Conservation (phyloP, 35 echinoderm and acorn worm genomes). For the Ophiothrix spiculata region DNA sequence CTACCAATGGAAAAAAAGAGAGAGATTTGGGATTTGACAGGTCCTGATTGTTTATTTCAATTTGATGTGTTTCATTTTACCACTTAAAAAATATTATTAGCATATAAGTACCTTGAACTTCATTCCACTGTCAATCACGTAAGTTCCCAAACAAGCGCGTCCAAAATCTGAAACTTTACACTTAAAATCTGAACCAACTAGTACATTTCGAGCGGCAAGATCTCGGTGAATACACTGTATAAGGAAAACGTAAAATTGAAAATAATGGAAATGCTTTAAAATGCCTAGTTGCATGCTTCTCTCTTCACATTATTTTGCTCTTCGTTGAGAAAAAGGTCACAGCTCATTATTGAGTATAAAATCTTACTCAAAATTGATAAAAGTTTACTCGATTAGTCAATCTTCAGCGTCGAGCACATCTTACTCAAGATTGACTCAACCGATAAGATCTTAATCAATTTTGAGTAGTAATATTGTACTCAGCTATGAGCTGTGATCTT, state of each 20-base stretch:
- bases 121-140: background rate
- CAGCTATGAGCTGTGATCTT: too few relatives aligned
- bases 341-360: background rate
- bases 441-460: too few relatives aligned
- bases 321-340: background rate
- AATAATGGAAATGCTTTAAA: background rate
- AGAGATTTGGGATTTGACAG: background rate
- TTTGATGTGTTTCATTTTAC: background rate
- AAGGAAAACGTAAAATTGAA: background rate
- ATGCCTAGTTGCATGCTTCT: background rate
- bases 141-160: background rate
- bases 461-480: too few relatives aligned
- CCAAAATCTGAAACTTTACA: slow-evolving; percentile 27
- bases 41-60: background rate
- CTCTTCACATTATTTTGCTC: background rate
- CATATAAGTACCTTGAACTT: slow-evolving; percentile 16
- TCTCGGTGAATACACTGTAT: background rate
- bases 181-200: background rate
- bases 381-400: background rate
- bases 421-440: too few relatives aligned
- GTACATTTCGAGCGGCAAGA: slow-evolving; percentile 8
- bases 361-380: background rate
- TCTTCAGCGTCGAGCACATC: background rate
- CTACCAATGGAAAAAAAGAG: background rate
- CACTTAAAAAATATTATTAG: background rate